Evolutionary conservation across 2,113 vertebrate genomes (phyloP).

Genomic region (Peromyscus californicus): DNA sequence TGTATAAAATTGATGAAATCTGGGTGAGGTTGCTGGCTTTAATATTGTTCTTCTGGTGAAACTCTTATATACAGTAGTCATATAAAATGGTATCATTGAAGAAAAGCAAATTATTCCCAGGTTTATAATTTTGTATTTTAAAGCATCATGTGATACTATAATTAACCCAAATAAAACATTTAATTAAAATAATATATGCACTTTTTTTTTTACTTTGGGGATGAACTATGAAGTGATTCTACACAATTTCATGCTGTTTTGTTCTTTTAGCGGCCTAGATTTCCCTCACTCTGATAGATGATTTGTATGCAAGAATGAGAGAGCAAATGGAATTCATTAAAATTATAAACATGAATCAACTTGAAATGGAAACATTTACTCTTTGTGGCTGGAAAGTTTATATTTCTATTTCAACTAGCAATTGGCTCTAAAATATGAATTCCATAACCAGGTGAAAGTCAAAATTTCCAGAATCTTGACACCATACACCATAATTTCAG

Average conservation of each 20-base stretch:
- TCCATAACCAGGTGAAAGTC: not conserved
- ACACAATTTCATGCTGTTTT: not conserved
- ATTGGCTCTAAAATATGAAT: not conserved
- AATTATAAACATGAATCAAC: constrained; percentile 51
- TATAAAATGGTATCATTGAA: not conserved
- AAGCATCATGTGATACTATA: not conserved
- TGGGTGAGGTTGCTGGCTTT: not conserved
- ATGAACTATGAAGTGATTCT: not conserved
- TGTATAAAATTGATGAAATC: not conserved
- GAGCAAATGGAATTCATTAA: constrained; percentile 7
- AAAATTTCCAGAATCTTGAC: constrained; percentile 5
- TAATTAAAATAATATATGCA: not conserved
- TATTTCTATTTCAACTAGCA: constrained; percentile 4
- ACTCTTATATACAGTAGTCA: not conserved
- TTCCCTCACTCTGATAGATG: not conserved
- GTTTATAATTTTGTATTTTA: not conserved
- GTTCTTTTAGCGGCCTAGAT: not conserved
- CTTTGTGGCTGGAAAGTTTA: constrained; percentile 37
- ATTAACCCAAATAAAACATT: not conserved
- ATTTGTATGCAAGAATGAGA: not conserved
- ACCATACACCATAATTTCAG: not conserved
- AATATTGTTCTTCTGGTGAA: not conserved
- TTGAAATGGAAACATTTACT: constrained; percentile 57
- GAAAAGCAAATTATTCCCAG: not conserved
- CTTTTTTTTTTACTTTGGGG: not conserved